These are phyloP conservation scores for Lasioglossum figueresi DNA, from an alignment of 2,888 invertebrate species.

Conservation along the genomic window DNA sequence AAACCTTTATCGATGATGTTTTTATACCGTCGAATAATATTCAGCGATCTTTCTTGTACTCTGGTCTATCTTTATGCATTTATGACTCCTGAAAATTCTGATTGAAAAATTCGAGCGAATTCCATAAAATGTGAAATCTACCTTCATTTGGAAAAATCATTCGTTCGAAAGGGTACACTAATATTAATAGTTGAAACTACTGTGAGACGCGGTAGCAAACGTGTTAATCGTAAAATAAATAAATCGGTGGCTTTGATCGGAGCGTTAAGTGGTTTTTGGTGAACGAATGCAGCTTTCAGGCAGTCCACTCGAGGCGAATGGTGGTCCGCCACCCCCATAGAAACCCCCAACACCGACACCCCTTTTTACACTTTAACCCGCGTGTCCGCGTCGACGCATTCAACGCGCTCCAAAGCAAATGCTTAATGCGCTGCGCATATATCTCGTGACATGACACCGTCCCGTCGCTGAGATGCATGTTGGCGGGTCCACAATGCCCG, in stretches of 20 bases:
- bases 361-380: constrained; percentile 11
- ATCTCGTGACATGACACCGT: constrained; percentile 52
- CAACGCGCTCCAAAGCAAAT: not conserved
- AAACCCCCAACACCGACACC: not conserved
- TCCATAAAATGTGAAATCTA: too few relatives aligned
- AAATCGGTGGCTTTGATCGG: not conserved
- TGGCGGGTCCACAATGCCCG: constrained; percentile 50
- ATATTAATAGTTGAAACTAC: too few relatives aligned
- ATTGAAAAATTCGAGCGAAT: too few relatives aligned
- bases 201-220: not conserved
- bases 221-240: not conserved
- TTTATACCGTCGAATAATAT: too few relatives aligned
- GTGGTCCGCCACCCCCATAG: not conserved
- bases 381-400: constrained; percentile 7
- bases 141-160: too few relatives aligned
- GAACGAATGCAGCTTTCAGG: not conserved
- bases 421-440: constrained; percentile 30
- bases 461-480: constrained; percentile 43
- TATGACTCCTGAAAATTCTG: too few relatives aligned
- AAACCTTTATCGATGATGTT: too few relatives aligned
- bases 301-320: not conserved
- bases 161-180: too few relatives aligned
- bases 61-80: too few relatives aligned
- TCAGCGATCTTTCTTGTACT: too few relatives aligned
- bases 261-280: constrained; percentile 1